phyloP scores from a whole-genome alignment of 2,113 vertebrate species.

The Apteryx mantelli region DNA sequence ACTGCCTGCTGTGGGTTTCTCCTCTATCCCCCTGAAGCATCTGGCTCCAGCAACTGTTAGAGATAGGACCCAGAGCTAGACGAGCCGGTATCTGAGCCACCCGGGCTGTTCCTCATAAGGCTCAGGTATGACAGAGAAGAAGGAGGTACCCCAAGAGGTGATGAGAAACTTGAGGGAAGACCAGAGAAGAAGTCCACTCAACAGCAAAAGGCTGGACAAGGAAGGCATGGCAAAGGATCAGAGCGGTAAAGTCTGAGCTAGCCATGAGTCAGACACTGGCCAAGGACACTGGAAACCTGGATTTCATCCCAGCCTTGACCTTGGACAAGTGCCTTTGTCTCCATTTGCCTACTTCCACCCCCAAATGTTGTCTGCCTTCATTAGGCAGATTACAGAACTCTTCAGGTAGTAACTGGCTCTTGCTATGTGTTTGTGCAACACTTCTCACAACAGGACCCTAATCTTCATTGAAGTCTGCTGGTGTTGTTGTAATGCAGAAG shows the following conservation, averaged over 20 bases:
- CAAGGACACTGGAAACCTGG: not conserved
- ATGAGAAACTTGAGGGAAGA: fast-evolving
- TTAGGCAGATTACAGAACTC: not conserved
- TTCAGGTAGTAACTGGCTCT: not conserved
- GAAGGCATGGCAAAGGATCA: not conserved
- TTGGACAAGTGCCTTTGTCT: not conserved
- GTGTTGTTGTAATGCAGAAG: fast-evolving
- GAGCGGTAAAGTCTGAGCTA: not conserved
- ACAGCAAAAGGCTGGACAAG: not conserved
- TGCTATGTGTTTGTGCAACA: not conserved
- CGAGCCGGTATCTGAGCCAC: not conserved
- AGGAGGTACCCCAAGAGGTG: not conserved
- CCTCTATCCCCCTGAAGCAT: not conserved
- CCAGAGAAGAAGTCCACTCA: not conserved
- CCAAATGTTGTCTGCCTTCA: not conserved
- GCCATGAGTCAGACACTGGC: not conserved
- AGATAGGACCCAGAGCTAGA: fast-evolving
- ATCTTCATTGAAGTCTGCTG: not conserved
- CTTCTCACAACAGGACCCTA: not conserved
- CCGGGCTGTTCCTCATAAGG: not conserved
- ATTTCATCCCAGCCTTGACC: not conserved
- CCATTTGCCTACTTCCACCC: slow-evolving; percentile 3
- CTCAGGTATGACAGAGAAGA: fast-evolving
- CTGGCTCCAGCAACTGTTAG: not conserved
- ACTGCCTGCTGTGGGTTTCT: not conserved